These are phyloP conservation scores for Onychomys leucogaster DNA, from an alignment of 2,797 vertebrate species.

Conservation along the genomic window DNA sequence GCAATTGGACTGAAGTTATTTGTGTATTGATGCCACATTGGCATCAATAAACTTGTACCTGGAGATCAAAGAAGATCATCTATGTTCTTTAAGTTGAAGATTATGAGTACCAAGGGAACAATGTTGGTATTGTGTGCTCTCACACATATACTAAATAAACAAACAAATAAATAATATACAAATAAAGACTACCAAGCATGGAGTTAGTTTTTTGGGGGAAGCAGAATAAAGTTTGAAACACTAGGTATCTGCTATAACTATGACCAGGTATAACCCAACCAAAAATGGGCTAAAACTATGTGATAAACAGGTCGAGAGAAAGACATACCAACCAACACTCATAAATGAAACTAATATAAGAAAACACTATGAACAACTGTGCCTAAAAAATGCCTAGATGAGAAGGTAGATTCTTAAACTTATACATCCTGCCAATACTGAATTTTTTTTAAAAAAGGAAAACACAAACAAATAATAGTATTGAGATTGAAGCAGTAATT, in stretches of 20 bases:
- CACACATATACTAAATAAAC: not conserved
- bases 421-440: not conserved
- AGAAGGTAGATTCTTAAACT: not conserved
- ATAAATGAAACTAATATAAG: not conserved
- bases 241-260: not conserved
- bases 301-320: not conserved
- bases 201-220: not conserved
- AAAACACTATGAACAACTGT: not conserved
- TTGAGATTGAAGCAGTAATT: not conserved
- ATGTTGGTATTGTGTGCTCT: not conserved
- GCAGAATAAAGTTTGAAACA: not conserved
- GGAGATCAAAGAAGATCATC: not conserved
- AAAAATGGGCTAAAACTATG: not conserved
- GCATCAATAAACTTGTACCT: not conserved
- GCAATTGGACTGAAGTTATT: not conserved
- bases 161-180: not conserved
- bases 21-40: not conserved
- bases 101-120: not conserved
- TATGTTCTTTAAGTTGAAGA: not conserved
- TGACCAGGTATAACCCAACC: not conserved
- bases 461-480: not conserved
- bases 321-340: not conserved
- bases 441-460: not conserved
- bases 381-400: not conserved
- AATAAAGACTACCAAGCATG: not conserved